A percentile compares a stretch with the other conserved stretches of the same genome.
Conservation (phyloP, 2,797 vertebrate species). For the Pseudomugil gertrudae region DNA sequence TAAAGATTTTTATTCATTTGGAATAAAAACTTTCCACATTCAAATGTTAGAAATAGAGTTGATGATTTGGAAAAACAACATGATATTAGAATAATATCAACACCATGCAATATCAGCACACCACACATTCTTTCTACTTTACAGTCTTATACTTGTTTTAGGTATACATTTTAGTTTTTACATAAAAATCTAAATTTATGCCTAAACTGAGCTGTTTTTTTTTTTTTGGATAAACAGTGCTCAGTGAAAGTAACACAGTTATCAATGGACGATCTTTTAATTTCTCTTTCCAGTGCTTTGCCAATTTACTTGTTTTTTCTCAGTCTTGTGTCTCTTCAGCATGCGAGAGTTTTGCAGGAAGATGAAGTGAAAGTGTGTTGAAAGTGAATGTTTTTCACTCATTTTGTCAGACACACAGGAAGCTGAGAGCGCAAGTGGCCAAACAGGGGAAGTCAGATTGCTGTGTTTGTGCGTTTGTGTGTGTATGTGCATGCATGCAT, state of each 20-base stretch:
- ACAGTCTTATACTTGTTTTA: neutral
- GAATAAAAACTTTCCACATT: too few species aligned
- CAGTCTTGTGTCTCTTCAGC: constrained; percentile 10
- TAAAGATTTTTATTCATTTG: too few species aligned
- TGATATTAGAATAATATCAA: too few species aligned
- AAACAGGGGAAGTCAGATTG: constrained; percentile 72
- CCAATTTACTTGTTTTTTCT: neutral
- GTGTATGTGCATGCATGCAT: constrained; percentile 42
- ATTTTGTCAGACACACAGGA: constrained; percentile 72
- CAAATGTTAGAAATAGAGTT: too few species aligned
- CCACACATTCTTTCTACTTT: too few species aligned
- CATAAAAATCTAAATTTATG: neutral
- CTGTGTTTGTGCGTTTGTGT: constrained; percentile 26
- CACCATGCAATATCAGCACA: too few species aligned
- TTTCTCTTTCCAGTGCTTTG: constrained; percentile 34
- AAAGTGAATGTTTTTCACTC: constrained; percentile 80
- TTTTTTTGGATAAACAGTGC: constrained; percentile 1
- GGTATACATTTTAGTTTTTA: neutral
- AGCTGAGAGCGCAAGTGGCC: constrained; percentile 68
- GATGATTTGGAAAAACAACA: too few species aligned
- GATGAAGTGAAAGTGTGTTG: constrained; percentile 83
- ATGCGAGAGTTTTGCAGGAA: constrained; percentile 57
- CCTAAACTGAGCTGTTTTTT: neutral
- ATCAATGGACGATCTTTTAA: constrained; percentile 10
- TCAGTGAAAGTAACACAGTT: neutral